Percentiles rank a stretch among this genome's conserved stretches.
These are phyloP conservation scores for Cheilosia variabilis DNA, from an alignment of 2,888 invertebrate species.

Conservation along the genomic window DNA sequence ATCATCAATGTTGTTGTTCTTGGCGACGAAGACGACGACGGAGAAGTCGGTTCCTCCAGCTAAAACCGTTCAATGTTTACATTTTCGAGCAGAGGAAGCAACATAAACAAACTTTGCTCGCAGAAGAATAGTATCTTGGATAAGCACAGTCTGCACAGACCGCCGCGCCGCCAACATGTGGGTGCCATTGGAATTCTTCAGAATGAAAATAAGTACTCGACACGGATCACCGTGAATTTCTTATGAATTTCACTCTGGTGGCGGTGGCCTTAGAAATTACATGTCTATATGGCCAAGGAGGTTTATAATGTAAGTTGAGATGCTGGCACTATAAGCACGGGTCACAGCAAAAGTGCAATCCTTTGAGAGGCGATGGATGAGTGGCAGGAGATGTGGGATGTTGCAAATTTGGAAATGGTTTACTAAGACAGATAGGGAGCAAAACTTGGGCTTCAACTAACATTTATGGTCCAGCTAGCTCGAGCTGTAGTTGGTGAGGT, in stretches of 20 bases:
- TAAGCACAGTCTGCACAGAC: slow-evolving; percentile 45
- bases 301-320: slow-evolving; percentile 4
- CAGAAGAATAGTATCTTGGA: slow-evolving; percentile 27
- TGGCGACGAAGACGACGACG: slow-evolving; percentile 3
- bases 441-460: no score
- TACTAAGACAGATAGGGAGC: no score
- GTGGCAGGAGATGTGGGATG: not conserved
- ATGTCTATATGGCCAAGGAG: not conserved
- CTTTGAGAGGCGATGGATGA: not conserved
- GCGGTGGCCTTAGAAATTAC: slow-evolving; percentile 32
- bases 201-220: slow-evolving; percentile 68
- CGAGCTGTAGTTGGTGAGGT: no score
- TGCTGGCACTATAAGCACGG: slow-evolving; percentile 31
- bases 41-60: slow-evolving; percentile 10
- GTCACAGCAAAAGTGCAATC: not conserved
- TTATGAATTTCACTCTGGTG: slow-evolving; percentile 53
- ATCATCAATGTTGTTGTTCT: slow-evolving; percentile 36
- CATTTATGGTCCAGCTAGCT: no score
- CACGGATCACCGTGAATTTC: slow-evolving; percentile 71
- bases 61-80: slow-evolving; percentile 61
- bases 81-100: slow-evolving; percentile 50
- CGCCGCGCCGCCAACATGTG: slow-evolving; percentile 65
- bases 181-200: slow-evolving; percentile 68
- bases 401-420: not conserved
- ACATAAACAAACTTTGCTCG: slow-evolving; percentile 66